phyloP scores from a whole-genome alignment of 2,797 vertebrate genomes.

The Rallus crepitans region DNA sequence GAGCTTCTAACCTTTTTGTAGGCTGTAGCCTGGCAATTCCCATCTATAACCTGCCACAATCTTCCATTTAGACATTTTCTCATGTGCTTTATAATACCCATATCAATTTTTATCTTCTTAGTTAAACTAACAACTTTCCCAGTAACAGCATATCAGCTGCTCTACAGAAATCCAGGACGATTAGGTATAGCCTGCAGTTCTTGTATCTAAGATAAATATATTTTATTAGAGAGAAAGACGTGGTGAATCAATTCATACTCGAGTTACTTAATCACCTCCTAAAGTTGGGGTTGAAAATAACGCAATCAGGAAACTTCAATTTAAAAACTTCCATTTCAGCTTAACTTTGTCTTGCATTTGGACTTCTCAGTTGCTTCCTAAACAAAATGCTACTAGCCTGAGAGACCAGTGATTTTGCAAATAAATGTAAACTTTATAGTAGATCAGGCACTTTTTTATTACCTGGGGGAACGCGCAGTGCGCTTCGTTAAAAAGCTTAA shows the following conservation, averaged over 20 bases:
- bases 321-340: not conserved
- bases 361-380: not conserved
- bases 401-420: slow-evolving; percentile 6
- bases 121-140: not conserved
- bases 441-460: slow-evolving; percentile 8
- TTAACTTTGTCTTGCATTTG: not conserved
- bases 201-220: not conserved
- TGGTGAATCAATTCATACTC: not conserved
- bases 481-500: slow-evolving; percentile 29
- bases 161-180: not conserved
- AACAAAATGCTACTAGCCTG: slow-evolving; percentile 3
- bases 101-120: not conserved
- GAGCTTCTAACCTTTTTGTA: not conserved
- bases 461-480: not conserved
- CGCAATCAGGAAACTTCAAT: not conserved
- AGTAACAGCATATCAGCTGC: not conserved
- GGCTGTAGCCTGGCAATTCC: not conserved
- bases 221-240: not conserved
- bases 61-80: not conserved
- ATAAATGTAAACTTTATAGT: not conserved
- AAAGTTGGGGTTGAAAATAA: not conserved
- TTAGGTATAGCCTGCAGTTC: not conserved
- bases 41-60: not conserved
- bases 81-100: not conserved
- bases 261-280: not conserved